phyloP scores from a whole-genome alignment of 2,888 invertebrate species.

The Spatulosminthurus flaviceps region DNA sequence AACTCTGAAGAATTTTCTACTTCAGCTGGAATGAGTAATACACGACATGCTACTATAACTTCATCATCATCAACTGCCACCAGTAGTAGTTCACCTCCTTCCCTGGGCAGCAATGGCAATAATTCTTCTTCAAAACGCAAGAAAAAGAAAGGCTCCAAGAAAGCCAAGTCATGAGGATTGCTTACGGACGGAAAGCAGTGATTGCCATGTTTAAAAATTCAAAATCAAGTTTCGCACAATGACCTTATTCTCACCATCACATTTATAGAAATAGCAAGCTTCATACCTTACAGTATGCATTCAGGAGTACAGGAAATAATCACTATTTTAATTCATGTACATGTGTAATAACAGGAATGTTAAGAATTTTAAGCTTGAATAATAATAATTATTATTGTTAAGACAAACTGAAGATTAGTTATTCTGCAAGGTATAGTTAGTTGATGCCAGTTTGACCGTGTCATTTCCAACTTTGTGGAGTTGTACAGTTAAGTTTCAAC shows the following conservation, averaged over 20 bases:
- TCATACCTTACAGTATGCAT: neutral
- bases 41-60: slow-evolving; percentile 39
- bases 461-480: neutral
- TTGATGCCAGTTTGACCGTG: neutral
- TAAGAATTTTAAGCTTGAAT: too few relatives aligned
- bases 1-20: slow-evolving; percentile 40
- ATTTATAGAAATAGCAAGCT: neutral
- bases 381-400: too few relatives aligned
- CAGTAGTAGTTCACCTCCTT: slow-evolving; percentile 34
- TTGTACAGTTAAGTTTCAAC: too few relatives aligned
- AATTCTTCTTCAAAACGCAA: slow-evolving; percentile 48
- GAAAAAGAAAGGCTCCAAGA: slow-evolving; percentile 48
- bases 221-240: slow-evolving; percentile 6
- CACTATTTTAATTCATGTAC: too few relatives aligned
- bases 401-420: too few relatives aligned
- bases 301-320: too few relatives aligned
- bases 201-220: neutral
- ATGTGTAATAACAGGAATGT: neutral
- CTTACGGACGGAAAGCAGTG: neutral
- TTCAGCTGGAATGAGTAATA: neutral
- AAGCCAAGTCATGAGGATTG: slow-evolving; percentile 8
- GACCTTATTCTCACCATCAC: slow-evolving; percentile 10
- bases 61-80: slow-evolving; percentile 41
- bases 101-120: neutral
- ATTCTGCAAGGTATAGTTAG: too few relatives aligned